Percentiles rank a stretch among this genome's conserved stretches.
These are phyloP conservation scores for Stenurella melanura DNA, from an alignment of 2,888 invertebrate genomes.

Conservation along the genomic window DNA sequence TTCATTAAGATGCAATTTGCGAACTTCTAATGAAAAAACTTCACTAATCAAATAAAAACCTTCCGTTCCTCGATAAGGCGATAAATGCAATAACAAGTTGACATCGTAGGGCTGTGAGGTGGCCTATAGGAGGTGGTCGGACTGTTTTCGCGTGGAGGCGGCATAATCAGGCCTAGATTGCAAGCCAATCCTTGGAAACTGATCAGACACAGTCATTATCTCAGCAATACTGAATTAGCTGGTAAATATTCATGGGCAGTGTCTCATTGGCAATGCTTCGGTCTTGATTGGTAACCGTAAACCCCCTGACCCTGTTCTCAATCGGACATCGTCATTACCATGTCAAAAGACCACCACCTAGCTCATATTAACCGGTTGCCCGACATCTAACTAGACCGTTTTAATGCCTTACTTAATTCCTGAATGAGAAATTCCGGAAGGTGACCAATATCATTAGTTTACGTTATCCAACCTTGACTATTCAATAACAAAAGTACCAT, in stretches of 20 bases:
- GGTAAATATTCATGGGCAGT: conserved; percentile 76
- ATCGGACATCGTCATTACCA: conserved; percentile 63
- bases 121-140: conserved; percentile 40
- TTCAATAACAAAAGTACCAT: neutral
- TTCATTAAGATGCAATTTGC: conserved; percentile 35
- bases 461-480: neutral
- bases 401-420: neutral
- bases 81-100: conserved; percentile 52
- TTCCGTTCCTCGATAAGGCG: conserved; percentile 44
- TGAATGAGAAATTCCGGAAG: neutral
- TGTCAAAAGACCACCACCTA: conserved; percentile 61
- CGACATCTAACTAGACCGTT: neutral
- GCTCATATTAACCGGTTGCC: conserved; percentile 46
- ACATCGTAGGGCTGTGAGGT: conserved; percentile 49
- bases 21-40: conserved; percentile 51
- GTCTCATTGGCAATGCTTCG: conserved; percentile 64
- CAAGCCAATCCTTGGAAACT: conserved; percentile 62
- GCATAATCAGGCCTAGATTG: conserved; percentile 67
- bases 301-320: conserved; percentile 51
- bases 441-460: neutral
- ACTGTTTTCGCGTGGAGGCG: conserved; percentile 59
- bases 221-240: conserved; percentile 70
- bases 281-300: conserved; percentile 65
- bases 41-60: conserved; percentile 52
- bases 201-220: conserved; percentile 70